These are phyloP conservation scores for Silurus meridionalis DNA, from an alignment of 2,113 vertebrate genomes.

Conservation along the genomic window DNA sequence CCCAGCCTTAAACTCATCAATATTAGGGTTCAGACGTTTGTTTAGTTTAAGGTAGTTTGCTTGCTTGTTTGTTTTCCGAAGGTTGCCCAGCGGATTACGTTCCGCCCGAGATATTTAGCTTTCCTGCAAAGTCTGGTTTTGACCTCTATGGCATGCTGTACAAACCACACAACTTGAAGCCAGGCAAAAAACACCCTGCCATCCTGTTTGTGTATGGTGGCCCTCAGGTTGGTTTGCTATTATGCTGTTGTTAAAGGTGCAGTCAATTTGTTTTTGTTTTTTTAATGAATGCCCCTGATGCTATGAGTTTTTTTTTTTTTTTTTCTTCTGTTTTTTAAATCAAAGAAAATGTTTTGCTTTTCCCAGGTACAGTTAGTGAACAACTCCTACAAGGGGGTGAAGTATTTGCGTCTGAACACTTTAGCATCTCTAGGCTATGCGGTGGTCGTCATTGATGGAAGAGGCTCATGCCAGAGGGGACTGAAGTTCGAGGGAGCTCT, in stretches of 20 bases:
- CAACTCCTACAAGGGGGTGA: constrained; percentile 97
- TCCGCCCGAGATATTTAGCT: constrained; percentile 93
- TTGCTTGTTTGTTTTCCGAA: constrained; percentile 56
- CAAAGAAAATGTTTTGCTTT: neutral
- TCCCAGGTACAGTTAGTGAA: constrained; percentile 93
- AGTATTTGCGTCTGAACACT: constrained; percentile 92
- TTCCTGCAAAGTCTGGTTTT: constrained; percentile 83
- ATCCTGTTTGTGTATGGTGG: constrained; percentile 96
- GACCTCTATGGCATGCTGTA: constrained; percentile 95
- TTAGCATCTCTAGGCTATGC: constrained; percentile 92
- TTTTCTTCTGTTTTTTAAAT: neutral
- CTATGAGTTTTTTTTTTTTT: neutral
- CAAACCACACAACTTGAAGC: constrained; percentile 88
- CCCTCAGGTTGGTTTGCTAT: constrained; percentile 81
- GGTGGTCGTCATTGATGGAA: constrained; percentile 92
- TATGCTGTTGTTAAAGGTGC: neutral
- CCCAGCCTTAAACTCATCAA: neutral
- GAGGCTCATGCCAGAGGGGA: constrained; percentile 92
- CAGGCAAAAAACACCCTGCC: constrained; percentile 90
- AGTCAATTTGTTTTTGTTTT: neutral
- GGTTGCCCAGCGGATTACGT: constrained; percentile 92
- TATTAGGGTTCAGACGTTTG: neutral
- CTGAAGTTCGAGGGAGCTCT: constrained; percentile 93
- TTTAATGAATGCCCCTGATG: neutral
- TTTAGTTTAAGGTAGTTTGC: neutral